Conservation (phyloP, 2,113 vertebrate species). For the Turdus rufiventris region DNA sequence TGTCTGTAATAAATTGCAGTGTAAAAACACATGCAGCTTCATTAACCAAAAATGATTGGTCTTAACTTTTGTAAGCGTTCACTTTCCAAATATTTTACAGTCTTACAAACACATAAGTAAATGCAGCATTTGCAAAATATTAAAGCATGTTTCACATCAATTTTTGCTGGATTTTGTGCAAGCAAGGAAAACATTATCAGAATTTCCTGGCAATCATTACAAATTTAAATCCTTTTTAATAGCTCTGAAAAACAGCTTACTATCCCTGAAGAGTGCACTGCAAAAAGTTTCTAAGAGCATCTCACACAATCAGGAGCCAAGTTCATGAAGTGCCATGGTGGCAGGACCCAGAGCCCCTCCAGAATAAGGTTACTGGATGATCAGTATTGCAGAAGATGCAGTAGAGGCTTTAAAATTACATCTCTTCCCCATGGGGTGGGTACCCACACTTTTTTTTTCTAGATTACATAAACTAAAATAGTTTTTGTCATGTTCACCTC, state of each 20-base stretch:
- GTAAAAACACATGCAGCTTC: neutral
- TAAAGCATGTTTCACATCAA: neutral
- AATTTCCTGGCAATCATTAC: neutral
- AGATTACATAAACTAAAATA: neutral
- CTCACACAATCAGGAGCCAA: neutral
- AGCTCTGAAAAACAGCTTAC: neutral
- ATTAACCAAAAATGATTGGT: neutral
- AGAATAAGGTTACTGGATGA: neutral
- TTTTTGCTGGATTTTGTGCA: neutral
- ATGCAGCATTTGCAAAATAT: neutral
- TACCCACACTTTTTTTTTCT: fast-evolving
- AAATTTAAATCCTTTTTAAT: neutral
- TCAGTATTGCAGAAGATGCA: neutral
- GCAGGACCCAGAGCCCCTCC: neutral
- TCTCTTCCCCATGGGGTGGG: neutral
- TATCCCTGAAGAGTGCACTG: neutral
- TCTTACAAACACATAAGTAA: neutral
- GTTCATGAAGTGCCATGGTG: neutral
- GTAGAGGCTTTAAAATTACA: neutral
- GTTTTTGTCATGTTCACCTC: neutral
- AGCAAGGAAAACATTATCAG: neutral
- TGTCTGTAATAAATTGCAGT: neutral
- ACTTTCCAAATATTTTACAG: neutral
- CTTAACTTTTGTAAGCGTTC: neutral
- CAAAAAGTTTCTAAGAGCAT: neutral